These are phyloP conservation scores for Koerneria pararmatus DNA, from an alignment of 2,888 invertebrate genomes.

Conservation along the genomic window DNA sequence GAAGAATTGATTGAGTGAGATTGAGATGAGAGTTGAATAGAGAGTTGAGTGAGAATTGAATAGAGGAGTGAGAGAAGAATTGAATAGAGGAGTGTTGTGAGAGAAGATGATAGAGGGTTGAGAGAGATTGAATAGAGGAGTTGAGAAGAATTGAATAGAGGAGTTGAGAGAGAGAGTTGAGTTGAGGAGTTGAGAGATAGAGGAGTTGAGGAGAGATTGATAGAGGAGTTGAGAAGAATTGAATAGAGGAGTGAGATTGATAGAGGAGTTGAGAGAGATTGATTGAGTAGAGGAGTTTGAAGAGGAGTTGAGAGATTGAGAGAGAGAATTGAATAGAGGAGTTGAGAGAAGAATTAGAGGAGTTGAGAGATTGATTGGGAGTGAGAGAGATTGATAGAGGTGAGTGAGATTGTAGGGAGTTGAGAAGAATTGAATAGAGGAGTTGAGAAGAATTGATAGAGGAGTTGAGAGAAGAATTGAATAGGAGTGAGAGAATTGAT, in stretches of 20 bases:
- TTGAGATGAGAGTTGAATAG: background rate
- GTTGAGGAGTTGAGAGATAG: no score
- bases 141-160: conserved; percentile 14
- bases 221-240: no score
- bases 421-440: background rate
- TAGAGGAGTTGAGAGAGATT: no score
- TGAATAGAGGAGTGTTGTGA: background rate
- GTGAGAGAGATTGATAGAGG: background rate
- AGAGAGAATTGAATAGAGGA: no score
- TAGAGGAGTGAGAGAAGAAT: background rate
- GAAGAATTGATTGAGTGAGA: background rate
- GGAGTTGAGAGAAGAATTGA: no score
- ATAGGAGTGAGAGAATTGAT: background rate
- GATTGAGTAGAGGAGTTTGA: no score
- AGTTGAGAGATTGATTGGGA: conserved; percentile 2
- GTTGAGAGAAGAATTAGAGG: no score
- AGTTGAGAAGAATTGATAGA: background rate
- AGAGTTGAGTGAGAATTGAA: background rate
- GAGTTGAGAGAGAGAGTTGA: no score
- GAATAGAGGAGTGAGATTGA: no score
- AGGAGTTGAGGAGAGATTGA: no score
- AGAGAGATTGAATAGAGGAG: background rate
- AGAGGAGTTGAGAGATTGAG: no score
- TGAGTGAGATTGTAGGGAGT: background rate
- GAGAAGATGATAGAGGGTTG: background rate